A percentile compares a stretch with the other conserved stretches of the same genome.
Conservation (phyloP, 2,113 vertebrate species). For the Megaleporinus macrocephalus region DNA sequence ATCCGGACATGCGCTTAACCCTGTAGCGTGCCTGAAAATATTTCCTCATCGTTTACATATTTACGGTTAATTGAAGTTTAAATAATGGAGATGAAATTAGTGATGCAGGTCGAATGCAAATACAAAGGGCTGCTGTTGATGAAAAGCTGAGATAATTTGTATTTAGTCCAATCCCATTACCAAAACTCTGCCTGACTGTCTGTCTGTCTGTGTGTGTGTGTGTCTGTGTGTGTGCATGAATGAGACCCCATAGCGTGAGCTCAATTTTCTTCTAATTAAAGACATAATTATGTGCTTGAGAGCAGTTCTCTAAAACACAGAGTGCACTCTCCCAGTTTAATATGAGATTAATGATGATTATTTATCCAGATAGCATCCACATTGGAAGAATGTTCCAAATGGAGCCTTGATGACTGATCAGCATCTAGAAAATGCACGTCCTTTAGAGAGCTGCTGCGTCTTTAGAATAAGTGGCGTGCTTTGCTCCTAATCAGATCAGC, state of each 20-base stretch:
- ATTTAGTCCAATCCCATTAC: neutral
- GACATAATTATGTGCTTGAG: conserved; percentile 60
- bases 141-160: neutral
- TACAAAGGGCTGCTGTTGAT: neutral
- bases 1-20: too few species aligned
- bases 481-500: conserved; percentile 1
- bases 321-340: conserved; percentile 53
- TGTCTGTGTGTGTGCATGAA: conserved; percentile 19
- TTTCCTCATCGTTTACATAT: neutral
- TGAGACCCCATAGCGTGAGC: conserved; percentile 26
- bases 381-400: conserved; percentile 61
- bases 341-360: conserved; percentile 68
- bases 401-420: conserved; percentile 61
- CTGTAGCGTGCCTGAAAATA: too few species aligned
- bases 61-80: neutral
- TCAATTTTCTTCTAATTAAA: conserved; percentile 61
- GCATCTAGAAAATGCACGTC: neutral
- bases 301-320: conserved; percentile 56
- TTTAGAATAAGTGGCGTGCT: neutral
- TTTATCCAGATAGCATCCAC: conserved; percentile 69
- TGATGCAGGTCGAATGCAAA: neutral
- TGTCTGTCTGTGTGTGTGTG: conserved; percentile 31
- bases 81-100: conserved; percentile 8
- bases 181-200: too few species aligned
- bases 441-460: neutral